Evolutionary conservation across 2,113 vertebrate genomes (phyloP).

Genomic region (Boulengeromyrus knoepffleri): DNA sequence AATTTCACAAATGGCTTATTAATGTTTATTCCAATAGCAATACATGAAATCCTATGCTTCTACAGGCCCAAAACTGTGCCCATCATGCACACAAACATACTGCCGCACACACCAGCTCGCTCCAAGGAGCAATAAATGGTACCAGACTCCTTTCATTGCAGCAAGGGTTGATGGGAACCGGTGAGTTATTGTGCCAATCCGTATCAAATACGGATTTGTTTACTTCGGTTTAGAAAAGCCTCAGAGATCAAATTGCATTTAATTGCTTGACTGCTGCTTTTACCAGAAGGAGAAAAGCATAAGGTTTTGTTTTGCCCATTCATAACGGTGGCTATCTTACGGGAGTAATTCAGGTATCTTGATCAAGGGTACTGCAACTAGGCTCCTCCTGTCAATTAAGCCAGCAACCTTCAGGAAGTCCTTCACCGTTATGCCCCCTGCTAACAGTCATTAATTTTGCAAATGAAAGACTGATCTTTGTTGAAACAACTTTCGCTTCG

Average conservation of each 20-base stretch:
- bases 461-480: neutral
- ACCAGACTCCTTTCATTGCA: neutral
- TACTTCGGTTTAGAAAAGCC: neutral
- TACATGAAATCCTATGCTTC: neutral
- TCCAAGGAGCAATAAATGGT: neutral
- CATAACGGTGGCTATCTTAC: neutral
- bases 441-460: neutral
- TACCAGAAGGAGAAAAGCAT: neutral
- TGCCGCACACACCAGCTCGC: neutral
- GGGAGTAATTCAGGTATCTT: neutral
- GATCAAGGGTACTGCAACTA: neutral
- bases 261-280: neutral
- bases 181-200: neutral
- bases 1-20: neutral
- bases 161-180: neutral
- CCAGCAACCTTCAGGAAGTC: neutral
- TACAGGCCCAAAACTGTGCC: neutral
- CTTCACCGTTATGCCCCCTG: neutral
- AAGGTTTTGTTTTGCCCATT: neutral
- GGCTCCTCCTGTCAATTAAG: neutral
- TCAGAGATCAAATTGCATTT: neutral
- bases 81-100: neutral
- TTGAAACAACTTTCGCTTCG: neutral
- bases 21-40: neutral
- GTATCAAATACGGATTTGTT: neutral